Percentiles rank a stretch among this genome's conserved stretches.
phyloP scores from a whole-genome alignment of 2,888 invertebrate species.

The Dasypolia templi region DNA sequence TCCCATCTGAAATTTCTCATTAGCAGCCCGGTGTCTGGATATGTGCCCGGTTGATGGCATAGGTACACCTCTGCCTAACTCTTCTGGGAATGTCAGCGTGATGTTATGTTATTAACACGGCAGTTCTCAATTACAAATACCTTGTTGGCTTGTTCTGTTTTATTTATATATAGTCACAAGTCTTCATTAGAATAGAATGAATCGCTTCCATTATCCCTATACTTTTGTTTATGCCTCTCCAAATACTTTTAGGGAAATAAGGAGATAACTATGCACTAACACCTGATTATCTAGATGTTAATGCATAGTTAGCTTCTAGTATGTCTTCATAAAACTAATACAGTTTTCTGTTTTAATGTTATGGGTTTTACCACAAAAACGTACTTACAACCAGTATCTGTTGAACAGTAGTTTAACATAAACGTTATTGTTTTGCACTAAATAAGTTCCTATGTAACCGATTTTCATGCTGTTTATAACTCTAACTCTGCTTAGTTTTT shows the following conservation, averaged over 20 bases:
- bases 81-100: no score
- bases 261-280: background rate
- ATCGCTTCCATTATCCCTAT: background rate
- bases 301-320: background rate
- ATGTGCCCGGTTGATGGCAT: no score
- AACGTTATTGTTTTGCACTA: constrained; percentile 3
- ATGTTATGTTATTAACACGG: no score
- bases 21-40: no score
- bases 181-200: background rate
- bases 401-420: no score
- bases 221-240: background rate
- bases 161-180: background rate
- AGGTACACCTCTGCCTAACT: no score
- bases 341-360: constrained; percentile 4
- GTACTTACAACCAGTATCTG: no score
- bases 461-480: background rate
- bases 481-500: background rate
- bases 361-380: no score
- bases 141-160: background rate
- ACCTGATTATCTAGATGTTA: background rate
- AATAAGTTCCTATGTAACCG: background rate
- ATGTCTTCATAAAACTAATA: background rate
- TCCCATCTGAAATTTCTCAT: no score
- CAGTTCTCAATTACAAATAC: background rate
- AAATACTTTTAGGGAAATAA: background rate